Evolutionary conservation across 2,888 invertebrate species (phyloP).

Genomic region (Pheosia gnoma): DNA sequence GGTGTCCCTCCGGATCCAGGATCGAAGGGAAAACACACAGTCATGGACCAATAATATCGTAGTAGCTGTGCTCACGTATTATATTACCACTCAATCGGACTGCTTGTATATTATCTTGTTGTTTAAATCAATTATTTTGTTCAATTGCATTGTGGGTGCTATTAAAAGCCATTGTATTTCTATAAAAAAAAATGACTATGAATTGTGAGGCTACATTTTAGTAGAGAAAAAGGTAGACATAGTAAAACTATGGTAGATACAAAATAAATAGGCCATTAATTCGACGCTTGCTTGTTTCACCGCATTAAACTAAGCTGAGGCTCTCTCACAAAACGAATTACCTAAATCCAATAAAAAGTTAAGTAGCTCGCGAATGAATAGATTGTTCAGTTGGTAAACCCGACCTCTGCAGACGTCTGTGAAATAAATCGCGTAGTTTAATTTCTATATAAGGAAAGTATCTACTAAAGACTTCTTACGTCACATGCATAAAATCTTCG

Average conservation of each 20-base stretch:
- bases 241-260: background rate
- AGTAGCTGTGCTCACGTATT: slow-evolving; percentile 17
- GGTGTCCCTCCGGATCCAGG: slow-evolving; percentile 41
- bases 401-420: background rate
- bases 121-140: no score
- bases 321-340: background rate
- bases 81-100: slow-evolving; percentile 18
- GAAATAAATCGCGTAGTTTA: slow-evolving; percentile 6
- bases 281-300: background rate
- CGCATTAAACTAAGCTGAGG: background rate
- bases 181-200: no score
- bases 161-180: no score
- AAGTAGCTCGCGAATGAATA: slow-evolving; percentile 2
- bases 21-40: slow-evolving; percentile 42
- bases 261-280: background rate
- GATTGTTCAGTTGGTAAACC: background rate
- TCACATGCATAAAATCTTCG: slow-evolving; percentile 23
- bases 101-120: no score
- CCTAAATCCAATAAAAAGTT: slow-evolving; percentile 5
- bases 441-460: slow-evolving; percentile 13
- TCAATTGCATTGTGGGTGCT: no score
- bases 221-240: no score
- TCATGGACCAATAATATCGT: slow-evolving; percentile 45
- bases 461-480: slow-evolving; percentile 13
- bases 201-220: no score